Percentiles rank a stretch among this genome's conserved stretches.
These are phyloP conservation scores for Drosophila koepferae DNA, from an alignment of 2,888 invertebrate species.

Conservation along the genomic window DNA sequence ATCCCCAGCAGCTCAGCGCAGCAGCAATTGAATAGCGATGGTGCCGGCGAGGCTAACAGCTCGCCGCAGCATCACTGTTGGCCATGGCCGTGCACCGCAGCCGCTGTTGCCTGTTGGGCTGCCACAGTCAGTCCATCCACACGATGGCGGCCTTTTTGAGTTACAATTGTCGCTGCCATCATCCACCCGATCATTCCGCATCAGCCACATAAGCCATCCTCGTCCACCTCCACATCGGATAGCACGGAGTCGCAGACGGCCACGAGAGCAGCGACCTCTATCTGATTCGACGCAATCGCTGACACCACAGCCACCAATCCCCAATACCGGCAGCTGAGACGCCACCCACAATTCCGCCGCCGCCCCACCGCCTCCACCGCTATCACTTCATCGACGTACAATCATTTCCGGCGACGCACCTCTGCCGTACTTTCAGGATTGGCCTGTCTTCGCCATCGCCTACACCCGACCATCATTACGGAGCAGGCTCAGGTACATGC, in stretches of 20 bases:
- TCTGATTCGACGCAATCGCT: constrained; percentile 64
- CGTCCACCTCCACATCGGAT: constrained; percentile 68
- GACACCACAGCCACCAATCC: constrained; percentile 54
- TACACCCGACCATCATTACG: constrained; percentile 77
- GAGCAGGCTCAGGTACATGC: constrained; percentile 81
- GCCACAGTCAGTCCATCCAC: constrained; percentile 59
- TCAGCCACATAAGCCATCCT: constrained; percentile 74
- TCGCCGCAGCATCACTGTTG: constrained; percentile 71
- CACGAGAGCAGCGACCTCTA: constrained; percentile 64
- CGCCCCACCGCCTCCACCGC: constrained; percentile 58
- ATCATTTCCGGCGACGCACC: constrained; percentile 44
- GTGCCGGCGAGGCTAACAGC: constrained; percentile 73
- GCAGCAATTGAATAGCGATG: constrained; percentile 53
- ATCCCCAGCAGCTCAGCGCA: constrained; percentile 57
- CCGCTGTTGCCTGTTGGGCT: constrained; percentile 53
- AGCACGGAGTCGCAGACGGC: constrained; percentile 61
- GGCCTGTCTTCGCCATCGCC: constrained; percentile 77
- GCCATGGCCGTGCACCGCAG: constrained; percentile 19
- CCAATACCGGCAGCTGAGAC: background rate
- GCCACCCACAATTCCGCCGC: constrained; percentile 33
- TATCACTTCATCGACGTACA: constrained; percentile 36
- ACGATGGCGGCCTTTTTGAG: constrained; percentile 84
- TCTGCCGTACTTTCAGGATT: constrained; percentile 70
- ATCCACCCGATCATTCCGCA: constrained; percentile 74
- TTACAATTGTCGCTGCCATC: constrained; percentile 85